Evolutionary conservation across 1,140 invertebrate species (phyloP).

Genomic region (Neodiprion fabricii): DNA sequence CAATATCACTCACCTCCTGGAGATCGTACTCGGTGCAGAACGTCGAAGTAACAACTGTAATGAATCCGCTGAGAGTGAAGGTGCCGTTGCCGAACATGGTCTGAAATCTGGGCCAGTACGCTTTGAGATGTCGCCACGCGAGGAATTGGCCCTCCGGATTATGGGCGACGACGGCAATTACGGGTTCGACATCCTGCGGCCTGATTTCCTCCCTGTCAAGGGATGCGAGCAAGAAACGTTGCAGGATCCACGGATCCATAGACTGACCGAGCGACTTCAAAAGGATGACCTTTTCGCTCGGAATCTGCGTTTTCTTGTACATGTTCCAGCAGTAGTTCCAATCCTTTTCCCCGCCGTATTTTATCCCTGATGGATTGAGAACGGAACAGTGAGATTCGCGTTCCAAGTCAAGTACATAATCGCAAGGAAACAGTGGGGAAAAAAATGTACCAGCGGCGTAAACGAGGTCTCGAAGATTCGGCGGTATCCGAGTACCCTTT

Average conservation of each 20-base stretch:
- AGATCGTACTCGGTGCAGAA: slow-evolving; percentile 77
- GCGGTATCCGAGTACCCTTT: slow-evolving; percentile 64
- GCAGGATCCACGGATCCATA: slow-evolving; percentile 75
- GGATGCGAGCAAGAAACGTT: slow-evolving; percentile 71
- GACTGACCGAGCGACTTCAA: slow-evolving; percentile 75
- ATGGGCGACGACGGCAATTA: slow-evolving; percentile 72
- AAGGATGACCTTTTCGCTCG: slow-evolving; percentile 73
- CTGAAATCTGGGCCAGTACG: slow-evolving; percentile 74
- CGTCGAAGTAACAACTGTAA: slow-evolving; percentile 72
- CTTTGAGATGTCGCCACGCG: slow-evolving; percentile 80
- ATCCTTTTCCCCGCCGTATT: slow-evolving; percentile 72
- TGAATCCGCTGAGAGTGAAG: slow-evolving; percentile 72
- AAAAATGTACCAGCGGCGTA: slow-evolving; percentile 70
- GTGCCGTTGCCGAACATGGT: slow-evolving; percentile 72
- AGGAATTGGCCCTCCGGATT: slow-evolving; percentile 75
- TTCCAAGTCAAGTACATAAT: neutral
- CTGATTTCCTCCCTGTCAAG: slow-evolving; percentile 71
- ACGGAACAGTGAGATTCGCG: too few species aligned
- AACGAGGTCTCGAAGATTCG: slow-evolving; percentile 76
- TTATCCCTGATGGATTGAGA: slow-evolving; percentile 49
- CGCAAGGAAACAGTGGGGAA: neutral
- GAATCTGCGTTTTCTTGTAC: slow-evolving; percentile 71
- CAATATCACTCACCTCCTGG: slow-evolving; percentile 65
- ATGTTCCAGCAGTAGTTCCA: slow-evolving; percentile 79
- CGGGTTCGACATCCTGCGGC: slow-evolving; percentile 73